Base-by-base conservation (phyloP, 2,113 vertebrate species). In the Mormoops blainvillei region DNA sequence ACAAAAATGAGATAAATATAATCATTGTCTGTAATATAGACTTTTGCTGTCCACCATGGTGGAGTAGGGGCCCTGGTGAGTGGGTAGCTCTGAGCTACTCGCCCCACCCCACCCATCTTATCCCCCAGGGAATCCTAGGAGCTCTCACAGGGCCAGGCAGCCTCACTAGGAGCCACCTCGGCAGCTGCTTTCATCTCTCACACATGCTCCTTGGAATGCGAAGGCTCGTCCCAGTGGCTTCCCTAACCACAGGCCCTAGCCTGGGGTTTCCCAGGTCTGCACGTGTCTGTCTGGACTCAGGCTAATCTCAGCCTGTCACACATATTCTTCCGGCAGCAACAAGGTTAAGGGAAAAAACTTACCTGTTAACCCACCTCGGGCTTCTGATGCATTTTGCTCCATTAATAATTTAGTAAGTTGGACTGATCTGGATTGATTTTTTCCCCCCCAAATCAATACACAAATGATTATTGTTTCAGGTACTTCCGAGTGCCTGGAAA, bases 351-450 rank as follows among this genome's bases (percentile, higher is more conserved):
- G 78, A 28, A 68, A 87, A 68, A 87, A 15, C 43, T 38, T 56
- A 43, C 22, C 45, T 67, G 33, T 73, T 65, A 58, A 20, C 61
- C 24, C 14, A n/a, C 18, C 89, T 28, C 0, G 1, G 78, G 52
- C 41, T 31, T 89, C 95, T 63, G n/a, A 50, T 24, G 45, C 1
- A n/a, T 70, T 98, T 94, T 97, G 87, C 83, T 95, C 96, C 82
- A 81, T 97, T 74, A 88, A 96, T 38, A 96, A 95, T 93, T 95
- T 45, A 97, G 96, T 92, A 85, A 89, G 86, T 68, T 28, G 74
- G 80, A 88, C 58, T 83, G 78, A 94, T 77, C 54, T 33, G 73
- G 91, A 93, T 65, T 91, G 88, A 96, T 92, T 70, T 76, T 70
- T 76, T 33, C 5, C 31, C 28, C 28, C 83, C 33, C 81, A 97